These are phyloP conservation scores for Brenthis daphne DNA, from an alignment of 2,888 invertebrate species.

Conservation along the genomic window DNA sequence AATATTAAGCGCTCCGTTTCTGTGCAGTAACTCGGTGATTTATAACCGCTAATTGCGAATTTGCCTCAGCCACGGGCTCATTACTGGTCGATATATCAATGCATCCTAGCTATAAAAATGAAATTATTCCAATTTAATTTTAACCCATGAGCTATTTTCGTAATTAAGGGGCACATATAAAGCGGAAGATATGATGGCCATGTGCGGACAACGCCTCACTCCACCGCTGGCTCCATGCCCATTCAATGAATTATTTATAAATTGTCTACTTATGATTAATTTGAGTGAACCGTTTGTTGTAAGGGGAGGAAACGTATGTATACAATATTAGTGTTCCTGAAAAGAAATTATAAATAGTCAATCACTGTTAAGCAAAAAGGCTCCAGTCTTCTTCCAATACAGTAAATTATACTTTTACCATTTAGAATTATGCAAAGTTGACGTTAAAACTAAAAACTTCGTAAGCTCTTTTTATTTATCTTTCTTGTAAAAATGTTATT, in stretches of 20 bases:
- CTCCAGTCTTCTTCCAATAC: too few species aligned
- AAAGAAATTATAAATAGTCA: too few species aligned
- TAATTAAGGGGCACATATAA: conserved; percentile 42
- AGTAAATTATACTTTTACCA: neutral
- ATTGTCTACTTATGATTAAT: conserved; percentile 42
- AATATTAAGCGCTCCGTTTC: conserved; percentile 6
- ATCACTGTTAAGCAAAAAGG: too few species aligned
- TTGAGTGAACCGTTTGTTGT: conserved; percentile 25
- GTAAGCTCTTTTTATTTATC: neutral
- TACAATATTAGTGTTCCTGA: conserved; percentile 1
- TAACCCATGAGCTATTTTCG: conserved; percentile 38
- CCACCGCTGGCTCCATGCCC: conserved; percentile 60
- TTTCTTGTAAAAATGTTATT: conserved; percentile 12
- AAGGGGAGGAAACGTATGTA: conserved; percentile 4
- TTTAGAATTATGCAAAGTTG: neutral
- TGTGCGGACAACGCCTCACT: conserved; percentile 53
- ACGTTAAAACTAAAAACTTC: neutral
- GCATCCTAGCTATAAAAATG: conserved; percentile 29
- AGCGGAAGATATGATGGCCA: conserved; percentile 57
- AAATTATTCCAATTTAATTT: conserved; percentile 41
- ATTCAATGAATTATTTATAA: conserved; percentile 47
- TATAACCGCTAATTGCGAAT: conserved; percentile 20
- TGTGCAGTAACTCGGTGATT: neutral
- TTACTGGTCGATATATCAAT: conserved; percentile 28
- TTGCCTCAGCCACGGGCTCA: conserved; percentile 28